Base-by-base conservation (phyloP, 2,113 vertebrate species). In the Heterotis niloticus region DNA sequence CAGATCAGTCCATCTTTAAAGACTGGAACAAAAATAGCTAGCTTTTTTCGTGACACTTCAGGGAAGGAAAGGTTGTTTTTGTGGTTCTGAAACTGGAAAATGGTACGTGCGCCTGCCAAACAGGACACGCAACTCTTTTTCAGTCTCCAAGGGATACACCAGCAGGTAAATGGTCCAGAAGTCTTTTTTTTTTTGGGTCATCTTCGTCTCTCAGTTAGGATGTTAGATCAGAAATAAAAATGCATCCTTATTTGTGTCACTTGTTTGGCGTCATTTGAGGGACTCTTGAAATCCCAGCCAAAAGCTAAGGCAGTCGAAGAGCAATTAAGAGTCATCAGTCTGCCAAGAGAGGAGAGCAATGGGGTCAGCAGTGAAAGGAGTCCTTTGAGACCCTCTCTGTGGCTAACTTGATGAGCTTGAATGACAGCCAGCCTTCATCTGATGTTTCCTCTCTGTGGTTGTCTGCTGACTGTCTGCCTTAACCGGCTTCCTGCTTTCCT, bases 261-360 rank as follows among this genome's bases (percentile, higher is more conserved):
- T 54, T 70, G 5, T 44, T 56, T 76, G 82, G 82, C 81, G 77
- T 79, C 26, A 78, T 84, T 82, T 79, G 82, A 82, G 81, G 69
- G 34, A 69, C 79, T 85, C 83, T 85, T 87, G 84, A 83, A n/a
- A 72, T 85, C 80, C 83, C 1, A 76, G 66, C 59, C 88, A 86
- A 87, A 86, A 85, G 77, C 85, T 20, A 57, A 74, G 78, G 81
- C 81, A 66, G 65, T 70, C 70, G 20, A 69, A 59, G 51, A 4
- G 74, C 79, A 78, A 80, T 54, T 78, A 70, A 79, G 34, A 66
- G 77, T 44, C 78, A 82, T 68, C 34, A 66, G 78, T 28, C 70
- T 74, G 67, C 78, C 54, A 78, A 77, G 73, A 11, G 72, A 52
- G 59, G 72, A 84, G 81, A 79, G 79, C 73, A 80, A 83, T 75